Evolutionary conservation across 2,888 invertebrate species (phyloP).

Genomic region (Drepanosiphum platanoidis): DNA sequence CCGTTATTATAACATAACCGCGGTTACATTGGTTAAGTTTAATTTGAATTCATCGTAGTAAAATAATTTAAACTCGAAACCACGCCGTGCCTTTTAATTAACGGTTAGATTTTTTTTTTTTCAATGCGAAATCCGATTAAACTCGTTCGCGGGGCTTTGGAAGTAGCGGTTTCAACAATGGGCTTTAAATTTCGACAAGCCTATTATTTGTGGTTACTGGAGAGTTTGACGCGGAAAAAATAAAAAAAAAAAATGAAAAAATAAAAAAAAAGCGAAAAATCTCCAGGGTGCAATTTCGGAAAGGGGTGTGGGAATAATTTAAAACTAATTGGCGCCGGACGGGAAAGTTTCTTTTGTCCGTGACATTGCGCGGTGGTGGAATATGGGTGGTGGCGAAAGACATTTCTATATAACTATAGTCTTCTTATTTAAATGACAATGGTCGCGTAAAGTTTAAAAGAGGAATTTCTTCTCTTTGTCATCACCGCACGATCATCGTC

Average conservation of each 20-base stretch:
- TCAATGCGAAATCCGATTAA: slow-evolving; percentile 48
- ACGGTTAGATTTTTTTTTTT: slow-evolving; percentile 26
- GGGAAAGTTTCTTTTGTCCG: slow-evolving; percentile 57
- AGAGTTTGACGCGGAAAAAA: slow-evolving; percentile 26
- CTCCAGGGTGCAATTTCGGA: slow-evolving; percentile 53
- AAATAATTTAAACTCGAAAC: slow-evolving; percentile 45
- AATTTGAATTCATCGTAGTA: slow-evolving; percentile 10
- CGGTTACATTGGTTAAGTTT: slow-evolving; percentile 22
- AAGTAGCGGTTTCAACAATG: slow-evolving; percentile 51
- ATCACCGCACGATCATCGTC: background rate
- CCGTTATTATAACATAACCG: background rate
- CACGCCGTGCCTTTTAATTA: slow-evolving; percentile 47
- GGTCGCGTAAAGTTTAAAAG: slow-evolving; percentile 24
- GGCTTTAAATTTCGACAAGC: slow-evolving; percentile 58
- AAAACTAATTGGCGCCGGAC: slow-evolving; percentile 54
- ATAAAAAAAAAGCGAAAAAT: slow-evolving; percentile 48
- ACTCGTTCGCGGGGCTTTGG: slow-evolving; percentile 24
- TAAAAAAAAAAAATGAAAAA: background rate
- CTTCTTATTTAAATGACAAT: slow-evolving; percentile 56
- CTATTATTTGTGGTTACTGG: slow-evolving; percentile 59
- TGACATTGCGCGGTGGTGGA: slow-evolving; percentile 11
- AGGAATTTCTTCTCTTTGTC: slow-evolving; percentile 36
- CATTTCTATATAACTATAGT: slow-evolving; percentile 13
- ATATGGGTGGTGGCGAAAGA: slow-evolving; percentile 26
- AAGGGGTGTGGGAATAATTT: slow-evolving; percentile 60